phyloP scores from a whole-genome alignment of 2,113 vertebrate genomes.

The Arothron firmamentum region DNA sequence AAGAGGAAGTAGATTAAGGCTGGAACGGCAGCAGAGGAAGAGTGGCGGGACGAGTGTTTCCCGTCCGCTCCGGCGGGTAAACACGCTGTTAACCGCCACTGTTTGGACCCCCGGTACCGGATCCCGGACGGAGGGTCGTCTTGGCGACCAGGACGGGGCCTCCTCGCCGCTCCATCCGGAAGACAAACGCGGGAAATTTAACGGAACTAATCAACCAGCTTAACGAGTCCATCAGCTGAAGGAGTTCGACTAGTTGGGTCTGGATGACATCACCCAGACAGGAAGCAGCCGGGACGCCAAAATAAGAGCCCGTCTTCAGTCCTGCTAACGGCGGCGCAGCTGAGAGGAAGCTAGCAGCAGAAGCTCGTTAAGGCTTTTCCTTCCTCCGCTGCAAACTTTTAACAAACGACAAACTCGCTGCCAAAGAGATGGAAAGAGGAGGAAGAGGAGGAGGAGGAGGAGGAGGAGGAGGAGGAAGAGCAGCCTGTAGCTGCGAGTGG shows the following conservation, averaged over 20 bases:
- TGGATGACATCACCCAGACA: conserved; percentile 43
- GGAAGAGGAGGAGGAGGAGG: too few species aligned
- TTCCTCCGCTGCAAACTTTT: too few species aligned
- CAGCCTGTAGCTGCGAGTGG: too few species aligned
- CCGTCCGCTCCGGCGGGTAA: conserved; percentile 12
- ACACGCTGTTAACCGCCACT: conserved; percentile 20
- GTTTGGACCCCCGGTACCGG: not conserved
- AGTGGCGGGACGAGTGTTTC: conserved; percentile 30
- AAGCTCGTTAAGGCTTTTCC: too few species aligned
- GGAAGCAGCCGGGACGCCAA: conserved; percentile 10
- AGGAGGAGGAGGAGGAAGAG: too few species aligned
- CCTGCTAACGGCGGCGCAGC: too few species aligned
- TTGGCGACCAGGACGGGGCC: not conserved
- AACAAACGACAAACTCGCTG: too few species aligned
- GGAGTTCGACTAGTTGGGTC: conserved; percentile 63
- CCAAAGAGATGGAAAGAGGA: too few species aligned
- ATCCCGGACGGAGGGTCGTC: not conserved
- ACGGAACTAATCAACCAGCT: conserved; percentile 53
- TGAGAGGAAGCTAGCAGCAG: too few species aligned
- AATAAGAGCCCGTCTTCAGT: too few species aligned
- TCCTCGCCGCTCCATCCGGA: conserved; percentile 9
- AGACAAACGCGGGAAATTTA: conserved; percentile 26
- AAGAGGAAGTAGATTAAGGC: conserved; percentile 67
- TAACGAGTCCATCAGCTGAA: conserved; percentile 57
- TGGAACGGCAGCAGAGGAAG: conserved; percentile 41